phyloP scores from a whole-genome alignment of 2,888 invertebrate genomes.

The Eupelmus urozonus region DNA sequence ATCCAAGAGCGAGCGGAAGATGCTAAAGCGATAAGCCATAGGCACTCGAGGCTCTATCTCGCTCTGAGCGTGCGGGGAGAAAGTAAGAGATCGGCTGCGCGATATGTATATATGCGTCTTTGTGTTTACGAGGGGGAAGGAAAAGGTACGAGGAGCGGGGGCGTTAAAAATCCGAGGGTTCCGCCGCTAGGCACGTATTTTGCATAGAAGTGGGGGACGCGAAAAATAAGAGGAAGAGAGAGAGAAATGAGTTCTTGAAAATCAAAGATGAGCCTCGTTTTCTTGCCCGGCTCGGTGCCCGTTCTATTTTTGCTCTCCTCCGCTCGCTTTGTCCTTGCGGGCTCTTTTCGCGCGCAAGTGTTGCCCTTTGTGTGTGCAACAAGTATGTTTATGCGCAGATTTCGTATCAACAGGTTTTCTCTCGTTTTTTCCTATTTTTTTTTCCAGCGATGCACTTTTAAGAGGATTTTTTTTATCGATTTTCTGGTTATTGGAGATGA shows the following conservation, averaged over 20 bases:
- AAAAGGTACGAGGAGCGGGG: not conserved
- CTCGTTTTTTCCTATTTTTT: not conserved
- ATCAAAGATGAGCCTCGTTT: conserved; percentile 33
- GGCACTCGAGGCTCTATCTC: conserved; percentile 7
- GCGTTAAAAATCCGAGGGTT: conserved; percentile 19
- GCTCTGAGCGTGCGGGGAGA: not conserved
- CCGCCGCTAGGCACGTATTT: conserved; percentile 16
- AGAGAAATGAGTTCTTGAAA: not conserved
- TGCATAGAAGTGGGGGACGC: conserved; percentile 21
- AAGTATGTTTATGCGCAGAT: conserved; percentile 61
- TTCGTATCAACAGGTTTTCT: conserved; percentile 40
- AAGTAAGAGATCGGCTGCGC: not conserved
- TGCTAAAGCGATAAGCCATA: not conserved
- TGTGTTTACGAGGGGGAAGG: not conserved
- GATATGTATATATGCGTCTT: not conserved
- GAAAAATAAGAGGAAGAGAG: not conserved
- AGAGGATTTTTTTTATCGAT: not conserved
- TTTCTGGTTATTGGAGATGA: not conserved
- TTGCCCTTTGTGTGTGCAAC: conserved; percentile 63
- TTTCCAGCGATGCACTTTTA: not conserved
- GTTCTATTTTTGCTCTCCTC: not conserved
- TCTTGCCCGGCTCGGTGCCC: not conserved
- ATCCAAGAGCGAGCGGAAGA: conserved; percentile 28
- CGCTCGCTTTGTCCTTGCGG: conserved; percentile 46
- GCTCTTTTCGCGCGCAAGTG: conserved; percentile 19